Base-by-base conservation (phyloP, 2,888 invertebrate species). In the Synergus umbraculus region DNA sequence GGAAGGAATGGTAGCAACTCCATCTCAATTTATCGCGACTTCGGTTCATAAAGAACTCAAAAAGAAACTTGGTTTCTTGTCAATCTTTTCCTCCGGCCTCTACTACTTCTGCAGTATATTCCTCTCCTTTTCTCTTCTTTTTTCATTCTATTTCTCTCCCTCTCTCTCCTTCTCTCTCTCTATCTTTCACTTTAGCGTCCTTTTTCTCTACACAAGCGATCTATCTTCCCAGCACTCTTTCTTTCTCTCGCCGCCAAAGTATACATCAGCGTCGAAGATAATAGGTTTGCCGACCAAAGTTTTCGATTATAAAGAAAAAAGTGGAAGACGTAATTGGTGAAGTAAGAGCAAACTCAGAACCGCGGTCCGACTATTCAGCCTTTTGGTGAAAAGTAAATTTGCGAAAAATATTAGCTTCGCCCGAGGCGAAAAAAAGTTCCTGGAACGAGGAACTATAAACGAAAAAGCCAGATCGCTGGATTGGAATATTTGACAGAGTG, bases 11-110 rank as follows among this genome's bases (percentile, higher is more conserved):
- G 73, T 54, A 73, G 73, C 73, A 73, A 37, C 73, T 73, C 49
- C 73, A 73, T 73, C 73, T 73, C 73, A 73, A 73, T 73, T 73
- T 73, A 73, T 73, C 54, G 73, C 73, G 73, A 73, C 73, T 73
- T 54, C 49, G 54, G 49, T 73, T 73, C 49, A 73, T 73, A 73
- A 73, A 73, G 54, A 73, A 73, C 54, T 73, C 54, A 73, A 73
- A 73, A 73, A 73, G 73, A 73, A 73, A 54, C 73, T 73, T 73
- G 49, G 37, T 49, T 73, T 73, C 73, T 54, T 73, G 73, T 73
- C 73, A 73, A 73, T 73, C 60, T 73, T 73, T 54, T 73, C 54
- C 54, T 73, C 29, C 37, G 9, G 49, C 49, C 41, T 37, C 29
- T 73, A 73, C 29, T 22, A 9, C 18, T 60, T 60, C 22, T 22